phyloP scores from a whole-genome alignment of 2,888 invertebrate species.

The Acanthococcus lagerstroemiae region DNA sequence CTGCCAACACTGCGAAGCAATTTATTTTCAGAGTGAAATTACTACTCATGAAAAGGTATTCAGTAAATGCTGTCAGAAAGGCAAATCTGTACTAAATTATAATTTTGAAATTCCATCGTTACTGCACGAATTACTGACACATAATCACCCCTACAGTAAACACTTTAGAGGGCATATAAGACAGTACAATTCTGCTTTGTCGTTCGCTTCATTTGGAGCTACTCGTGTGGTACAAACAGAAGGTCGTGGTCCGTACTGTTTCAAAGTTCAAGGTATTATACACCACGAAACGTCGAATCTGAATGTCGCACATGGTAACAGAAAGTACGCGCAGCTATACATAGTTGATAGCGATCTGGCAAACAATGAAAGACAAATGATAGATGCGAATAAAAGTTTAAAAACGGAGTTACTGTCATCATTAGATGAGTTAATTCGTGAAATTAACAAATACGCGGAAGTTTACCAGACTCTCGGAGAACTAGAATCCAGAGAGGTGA shows the following conservation, averaged over 20 bases:
- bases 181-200: neutral
- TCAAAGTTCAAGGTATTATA: neutral
- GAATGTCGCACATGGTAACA: neutral
- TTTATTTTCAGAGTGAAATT: neutral
- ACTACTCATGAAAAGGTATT: neutral
- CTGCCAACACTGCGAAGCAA: neutral
- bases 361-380: neutral
- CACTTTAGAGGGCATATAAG: neutral
- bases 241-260: neutral
- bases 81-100: too few relatives aligned
- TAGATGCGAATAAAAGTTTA: neutral
- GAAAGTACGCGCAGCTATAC: neutral
- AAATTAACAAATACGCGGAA: neutral
- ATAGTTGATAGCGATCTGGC: neutral
- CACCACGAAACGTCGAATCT: neutral
- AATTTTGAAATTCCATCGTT: neutral
- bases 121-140: neutral
- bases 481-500: neutral
- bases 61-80: neutral
- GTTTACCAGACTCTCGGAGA: neutral
- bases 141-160: neutral
- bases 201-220: neutral
- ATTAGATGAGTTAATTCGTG: neutral
- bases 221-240: neutral
- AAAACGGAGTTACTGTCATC: neutral